Evolutionary conservation across 1,140 invertebrate species (phyloP), one percentile per base, ranked within the genome.

Genomic region (Brachionus manjavacas): DNA sequence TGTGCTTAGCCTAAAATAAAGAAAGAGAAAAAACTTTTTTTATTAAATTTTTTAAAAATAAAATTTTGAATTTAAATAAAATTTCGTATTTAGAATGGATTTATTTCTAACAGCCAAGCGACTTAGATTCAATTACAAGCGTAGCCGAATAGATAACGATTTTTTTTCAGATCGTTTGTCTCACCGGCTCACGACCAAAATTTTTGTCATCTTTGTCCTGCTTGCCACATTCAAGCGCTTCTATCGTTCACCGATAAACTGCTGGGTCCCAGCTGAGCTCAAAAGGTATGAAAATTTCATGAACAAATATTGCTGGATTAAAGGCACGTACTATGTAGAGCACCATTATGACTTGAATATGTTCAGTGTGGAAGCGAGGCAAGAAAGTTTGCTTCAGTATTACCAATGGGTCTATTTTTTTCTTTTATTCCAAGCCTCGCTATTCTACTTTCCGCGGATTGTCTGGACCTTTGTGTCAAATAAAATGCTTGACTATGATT

Each of bases 151-250:
- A 6, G 64, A 81, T 25, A 81, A 92, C 84, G 91, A 92, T 86
- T 91, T 92, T 86, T 88, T 91, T n/a, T 88, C 91, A 25, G 91
- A 92, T 86, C 87, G 90, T 64, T 85, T 92, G 4, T 91, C 91
- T 85, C 91, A 92, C 85, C 88, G 89, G 39, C 89, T 90, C 79
- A 91, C 91, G 7, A 90, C 90, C n/a, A 87, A 90, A 31, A 88
- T 92, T 9, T 87, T 92, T n/a, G 87, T 92, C 25, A 88, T 90
- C 23, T 91, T 90, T 79, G 90, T 90, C 6, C 88, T 91, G 12
- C 87, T 92, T 8, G 90, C 91, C 25, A 90, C 91, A 39, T 90
- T 90, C 31, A 87, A 88, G 23, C 91, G 91, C 85, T 92, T 91
- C 86, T 89, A 92, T 41, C 91, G 91, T 3, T 89, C 91, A 90